Conservation (phyloP, 2,797 vertebrate species). For the Babyrousa celebensis region DNA sequence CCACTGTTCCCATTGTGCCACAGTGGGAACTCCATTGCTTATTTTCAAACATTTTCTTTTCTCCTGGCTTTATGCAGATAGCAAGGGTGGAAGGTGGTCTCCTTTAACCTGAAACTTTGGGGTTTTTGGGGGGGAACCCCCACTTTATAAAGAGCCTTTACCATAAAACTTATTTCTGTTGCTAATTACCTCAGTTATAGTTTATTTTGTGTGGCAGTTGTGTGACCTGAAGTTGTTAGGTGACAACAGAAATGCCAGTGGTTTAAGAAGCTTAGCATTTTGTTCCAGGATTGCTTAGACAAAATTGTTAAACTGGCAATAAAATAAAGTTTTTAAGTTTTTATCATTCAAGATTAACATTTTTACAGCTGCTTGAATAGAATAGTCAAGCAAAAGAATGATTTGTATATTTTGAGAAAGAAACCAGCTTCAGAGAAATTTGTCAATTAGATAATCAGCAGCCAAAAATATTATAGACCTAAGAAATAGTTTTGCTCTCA, state of each 20-base stretch:
- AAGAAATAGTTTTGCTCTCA: background rate
- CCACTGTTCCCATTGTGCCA: no score
- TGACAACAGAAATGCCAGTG: background rate
- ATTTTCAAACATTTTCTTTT: background rate
- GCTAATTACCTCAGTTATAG: background rate
- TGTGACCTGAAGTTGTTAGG: background rate
- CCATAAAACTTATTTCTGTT: slow-evolving; percentile 9
- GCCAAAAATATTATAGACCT: background rate
- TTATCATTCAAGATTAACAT: background rate
- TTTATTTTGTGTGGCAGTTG: slow-evolving; percentile 4
- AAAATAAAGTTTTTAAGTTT: slow-evolving; percentile 23
- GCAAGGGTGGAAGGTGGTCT: background rate
- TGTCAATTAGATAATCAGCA: background rate
- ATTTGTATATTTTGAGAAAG: slow-evolving; percentile 50
- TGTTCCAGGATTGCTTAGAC: background rate
- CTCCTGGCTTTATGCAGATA: background rate
- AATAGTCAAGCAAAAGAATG: background rate
- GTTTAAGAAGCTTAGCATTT: background rate
- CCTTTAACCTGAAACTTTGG: slow-evolving; percentile 42
- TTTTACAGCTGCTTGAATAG: slow-evolving; percentile 35
- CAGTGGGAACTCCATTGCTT: no score
- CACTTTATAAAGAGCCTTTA: slow-evolving; percentile 35
- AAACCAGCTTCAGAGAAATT: background rate
- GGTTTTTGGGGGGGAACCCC: background rate
- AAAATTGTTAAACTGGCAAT: background rate